Evolutionary conservation across 1,140 invertebrate genomes (phyloP).

Genomic region (Drosophila kepulauana): DNA sequence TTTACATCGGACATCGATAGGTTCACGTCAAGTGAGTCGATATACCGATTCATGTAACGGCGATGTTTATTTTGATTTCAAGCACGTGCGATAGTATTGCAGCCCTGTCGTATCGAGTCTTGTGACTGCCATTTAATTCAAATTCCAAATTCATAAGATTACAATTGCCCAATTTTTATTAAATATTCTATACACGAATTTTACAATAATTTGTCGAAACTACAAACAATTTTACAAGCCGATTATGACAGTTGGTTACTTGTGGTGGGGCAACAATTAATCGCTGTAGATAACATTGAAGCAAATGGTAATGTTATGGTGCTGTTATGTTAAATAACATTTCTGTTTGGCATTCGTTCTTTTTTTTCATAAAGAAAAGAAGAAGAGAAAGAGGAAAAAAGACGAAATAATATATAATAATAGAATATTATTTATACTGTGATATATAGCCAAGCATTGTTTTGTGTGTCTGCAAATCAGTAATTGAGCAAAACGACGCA

Average conservation of each 20-base stretch:
- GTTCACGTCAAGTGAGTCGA: background rate
- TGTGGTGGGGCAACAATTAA: background rate
- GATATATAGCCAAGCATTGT: constrained; percentile 75
- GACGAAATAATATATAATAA: constrained; percentile 80
- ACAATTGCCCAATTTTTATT: background rate
- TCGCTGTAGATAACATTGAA: constrained; percentile 30
- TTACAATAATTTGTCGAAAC: constrained; percentile 1
- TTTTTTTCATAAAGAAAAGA: constrained; percentile 62
- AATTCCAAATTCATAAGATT: constrained; percentile 1
- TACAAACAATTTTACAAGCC: background rate
- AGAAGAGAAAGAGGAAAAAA: constrained; percentile 63
- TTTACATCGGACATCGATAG: background rate
- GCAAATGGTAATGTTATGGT: constrained; percentile 48
- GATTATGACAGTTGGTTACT: background rate
- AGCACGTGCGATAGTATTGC: constrained; percentile 16
- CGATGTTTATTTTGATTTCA: constrained; percentile 4
- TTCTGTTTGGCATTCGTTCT: constrained; percentile 53
- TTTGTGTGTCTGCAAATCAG: constrained; percentile 65
- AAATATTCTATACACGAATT: constrained; percentile 1
- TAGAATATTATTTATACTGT: constrained; percentile 76
- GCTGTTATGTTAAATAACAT: constrained; percentile 55
- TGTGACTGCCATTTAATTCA: constrained; percentile 17
- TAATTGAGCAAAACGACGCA: constrained; percentile 56
- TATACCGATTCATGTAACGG: constrained; percentile 15
- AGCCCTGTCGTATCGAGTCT: background rate